Percentiles rank a stretch among this genome's conserved stretches.
Conservation (phyloP, 2,888 invertebrate genomes). For the Ophraella communa region DNA sequence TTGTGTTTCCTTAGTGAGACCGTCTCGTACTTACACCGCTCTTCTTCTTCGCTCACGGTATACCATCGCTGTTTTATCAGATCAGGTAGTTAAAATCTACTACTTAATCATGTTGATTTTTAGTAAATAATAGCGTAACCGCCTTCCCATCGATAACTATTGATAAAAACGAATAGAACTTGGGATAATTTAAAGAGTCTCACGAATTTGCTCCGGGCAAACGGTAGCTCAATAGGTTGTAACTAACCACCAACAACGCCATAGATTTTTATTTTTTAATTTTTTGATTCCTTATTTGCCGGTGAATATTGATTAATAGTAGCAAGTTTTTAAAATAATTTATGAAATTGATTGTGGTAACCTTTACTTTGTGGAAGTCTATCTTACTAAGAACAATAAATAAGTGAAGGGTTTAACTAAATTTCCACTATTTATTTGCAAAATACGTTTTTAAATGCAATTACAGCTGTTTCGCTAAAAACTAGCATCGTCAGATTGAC, state of each 20-base stretch:
- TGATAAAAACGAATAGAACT: constrained; percentile 39
- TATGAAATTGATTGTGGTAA: no score
- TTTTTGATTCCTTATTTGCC: background rate
- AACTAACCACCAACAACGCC: constrained; percentile 2
- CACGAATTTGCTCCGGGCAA: constrained; percentile 5
- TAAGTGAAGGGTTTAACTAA: no score
- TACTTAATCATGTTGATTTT: constrained; percentile 51
- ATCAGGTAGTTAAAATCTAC: constrained; percentile 41
- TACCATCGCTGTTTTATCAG: constrained; percentile 3
- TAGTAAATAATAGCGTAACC: constrained; percentile 48
- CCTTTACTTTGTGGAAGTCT: no score
- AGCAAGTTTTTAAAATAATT: no score
- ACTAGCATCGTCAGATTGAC: no score
- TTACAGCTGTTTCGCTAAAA: no score
- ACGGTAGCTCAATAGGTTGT: constrained; percentile 5
- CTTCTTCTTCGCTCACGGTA: background rate
- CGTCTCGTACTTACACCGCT: no score
- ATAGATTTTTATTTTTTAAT: background rate
- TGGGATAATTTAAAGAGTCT: constrained; percentile 5
- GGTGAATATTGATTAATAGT: no score
- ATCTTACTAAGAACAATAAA: no score
- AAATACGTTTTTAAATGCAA: no score
- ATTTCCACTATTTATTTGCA: no score
- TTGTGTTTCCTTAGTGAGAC: no score
- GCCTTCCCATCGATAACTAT: constrained; percentile 43